Conservation (phyloP, 2,113 vertebrate genomes). For the Ivindomyrus marchei region DNA sequence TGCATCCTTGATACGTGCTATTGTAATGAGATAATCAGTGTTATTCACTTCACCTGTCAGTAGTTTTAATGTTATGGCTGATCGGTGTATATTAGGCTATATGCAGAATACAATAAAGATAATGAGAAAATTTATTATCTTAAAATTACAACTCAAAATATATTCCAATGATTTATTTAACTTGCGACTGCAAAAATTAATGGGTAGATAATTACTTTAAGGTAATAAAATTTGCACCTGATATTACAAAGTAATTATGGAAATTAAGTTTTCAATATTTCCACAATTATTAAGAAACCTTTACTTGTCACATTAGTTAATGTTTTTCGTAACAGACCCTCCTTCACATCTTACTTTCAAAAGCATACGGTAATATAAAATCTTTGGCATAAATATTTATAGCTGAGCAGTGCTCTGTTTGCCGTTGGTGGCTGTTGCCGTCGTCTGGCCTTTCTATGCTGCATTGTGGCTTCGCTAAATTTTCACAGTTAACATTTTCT, state of each 20-base stretch:
- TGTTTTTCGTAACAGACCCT: background rate
- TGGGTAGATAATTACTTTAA: constrained; percentile 8
- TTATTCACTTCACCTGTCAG: background rate
- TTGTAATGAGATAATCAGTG: background rate
- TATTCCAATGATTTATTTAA: background rate
- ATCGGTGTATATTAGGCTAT: background rate
- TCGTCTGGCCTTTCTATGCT: background rate
- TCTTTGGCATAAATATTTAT: background rate
- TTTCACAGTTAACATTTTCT: background rate
- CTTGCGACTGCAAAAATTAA: background rate
- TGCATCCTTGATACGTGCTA: background rate
- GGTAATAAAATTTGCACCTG: background rate
- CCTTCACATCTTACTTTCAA: background rate
- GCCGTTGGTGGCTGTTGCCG: background rate
- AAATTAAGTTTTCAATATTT: constrained; percentile 5
- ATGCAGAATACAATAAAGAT: background rate
- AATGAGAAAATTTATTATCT: background rate
- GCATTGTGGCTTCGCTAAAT: background rate
- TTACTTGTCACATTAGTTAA: background rate
- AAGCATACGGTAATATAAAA: background rate
- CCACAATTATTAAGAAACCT: background rate
- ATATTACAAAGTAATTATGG: constrained; percentile 3
- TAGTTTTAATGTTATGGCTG: background rate
- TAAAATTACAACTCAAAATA: background rate
- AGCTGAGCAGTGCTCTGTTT: background rate